Conservation (phyloP, 2,113 vertebrate species). For the Orthonyx spaldingii region DNA sequence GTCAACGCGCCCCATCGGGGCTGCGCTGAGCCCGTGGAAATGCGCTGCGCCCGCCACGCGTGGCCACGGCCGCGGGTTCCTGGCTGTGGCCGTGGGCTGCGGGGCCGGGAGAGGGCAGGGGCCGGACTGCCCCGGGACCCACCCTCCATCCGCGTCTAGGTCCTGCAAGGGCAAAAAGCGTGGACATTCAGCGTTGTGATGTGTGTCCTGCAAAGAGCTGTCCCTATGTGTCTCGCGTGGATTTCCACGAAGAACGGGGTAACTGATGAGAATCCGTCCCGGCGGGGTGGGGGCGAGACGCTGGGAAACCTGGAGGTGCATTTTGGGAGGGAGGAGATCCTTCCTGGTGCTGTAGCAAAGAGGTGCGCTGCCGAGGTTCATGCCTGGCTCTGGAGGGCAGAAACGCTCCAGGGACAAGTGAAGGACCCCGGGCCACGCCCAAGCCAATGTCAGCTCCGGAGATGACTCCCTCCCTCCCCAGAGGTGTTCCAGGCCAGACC, state of each 20-base stretch:
- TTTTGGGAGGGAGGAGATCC: background rate
- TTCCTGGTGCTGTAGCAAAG: background rate
- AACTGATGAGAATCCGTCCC: background rate
- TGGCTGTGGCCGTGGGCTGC: background rate
- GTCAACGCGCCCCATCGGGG: conserved; percentile 50
- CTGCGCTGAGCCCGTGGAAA: background rate
- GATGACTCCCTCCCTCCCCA: background rate
- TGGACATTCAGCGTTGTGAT: background rate
- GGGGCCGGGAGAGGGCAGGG: background rate
- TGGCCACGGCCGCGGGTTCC: background rate
- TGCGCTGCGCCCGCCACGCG: background rate
- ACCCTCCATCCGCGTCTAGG: rapidly evolving
- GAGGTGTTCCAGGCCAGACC: background rate
- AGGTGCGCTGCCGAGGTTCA: background rate
- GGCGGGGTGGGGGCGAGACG: rapidly evolving
- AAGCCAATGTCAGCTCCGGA: background rate
- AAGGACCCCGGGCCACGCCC: background rate
- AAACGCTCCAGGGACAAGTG: background rate
- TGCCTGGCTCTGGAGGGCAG: background rate
- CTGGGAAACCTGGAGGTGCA: background rate
- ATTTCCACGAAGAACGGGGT: background rate
- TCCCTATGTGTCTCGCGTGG: background rate
- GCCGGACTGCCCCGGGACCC: background rate
- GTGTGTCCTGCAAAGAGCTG: background rate
- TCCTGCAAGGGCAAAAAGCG: background rate